phyloP scores from a whole-genome alignment of 2,113 vertebrate species.

The Hippoglossus stenolepis region DNA sequence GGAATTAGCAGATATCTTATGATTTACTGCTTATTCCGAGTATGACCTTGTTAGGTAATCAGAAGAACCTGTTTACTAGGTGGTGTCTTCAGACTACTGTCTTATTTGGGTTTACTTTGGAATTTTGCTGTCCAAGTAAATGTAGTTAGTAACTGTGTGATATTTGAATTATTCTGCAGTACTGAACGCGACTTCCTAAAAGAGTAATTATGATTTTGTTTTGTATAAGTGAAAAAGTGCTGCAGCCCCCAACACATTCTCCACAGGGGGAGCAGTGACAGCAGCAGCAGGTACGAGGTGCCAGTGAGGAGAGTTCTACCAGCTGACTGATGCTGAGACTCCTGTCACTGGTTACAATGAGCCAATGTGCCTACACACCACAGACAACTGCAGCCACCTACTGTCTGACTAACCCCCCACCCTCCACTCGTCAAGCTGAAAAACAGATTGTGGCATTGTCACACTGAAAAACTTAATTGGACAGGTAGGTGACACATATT shows the following conservation, averaged over 20 bases:
- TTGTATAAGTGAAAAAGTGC: not conserved
- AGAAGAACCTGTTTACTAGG: too few relatives aligned
- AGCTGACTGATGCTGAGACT: slow-evolving; percentile 5
- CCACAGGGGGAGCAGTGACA: not conserved
- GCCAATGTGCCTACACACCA: slow-evolving; percentile 9
- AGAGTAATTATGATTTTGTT: not conserved
- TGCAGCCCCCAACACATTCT: not conserved
- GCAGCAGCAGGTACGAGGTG: slow-evolving; percentile 6
- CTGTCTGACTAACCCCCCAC: not conserved
- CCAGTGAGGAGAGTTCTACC: not conserved
- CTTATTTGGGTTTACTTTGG: too few relatives aligned
- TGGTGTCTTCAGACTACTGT: too few relatives aligned
- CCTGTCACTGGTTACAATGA: slow-evolving; percentile 41
- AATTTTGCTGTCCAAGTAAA: too few relatives aligned
- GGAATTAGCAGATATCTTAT: too few relatives aligned
- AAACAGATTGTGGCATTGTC: not conserved
- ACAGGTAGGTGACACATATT: slow-evolving; percentile 20
- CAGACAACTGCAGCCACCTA: slow-evolving; percentile 1
- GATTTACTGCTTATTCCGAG: too few relatives aligned
- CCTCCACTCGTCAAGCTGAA: slow-evolving; percentile 13
- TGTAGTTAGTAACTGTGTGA: not conserved
- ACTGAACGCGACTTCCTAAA: not conserved
- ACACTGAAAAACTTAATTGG: slow-evolving; percentile 38
- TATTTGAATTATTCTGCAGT: not conserved
- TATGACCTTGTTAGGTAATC: too few relatives aligned